Evolutionary conservation across 2,888 invertebrate species (phyloP), one percentile per base, ranked within the genome.

Genomic region (Phyllotreta striolata): DNA sequence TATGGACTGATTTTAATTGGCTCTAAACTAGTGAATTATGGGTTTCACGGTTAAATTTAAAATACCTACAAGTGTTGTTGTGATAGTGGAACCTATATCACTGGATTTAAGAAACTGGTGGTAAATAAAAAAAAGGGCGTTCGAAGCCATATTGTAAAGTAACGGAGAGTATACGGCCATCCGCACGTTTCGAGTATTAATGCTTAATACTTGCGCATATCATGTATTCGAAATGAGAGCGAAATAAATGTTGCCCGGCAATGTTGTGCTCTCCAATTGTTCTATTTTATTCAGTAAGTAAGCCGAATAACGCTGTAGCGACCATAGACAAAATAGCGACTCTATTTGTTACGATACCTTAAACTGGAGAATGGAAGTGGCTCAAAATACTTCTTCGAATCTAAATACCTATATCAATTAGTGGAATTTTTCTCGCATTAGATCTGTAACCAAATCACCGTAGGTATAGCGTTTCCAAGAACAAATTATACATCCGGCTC

Each of bases 201-300:
- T 66, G 66, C 35, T 64, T 66, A 66, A 64, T 67, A 62, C 56
- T 67, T 67, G 64, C 67, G 62, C 67, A 67, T 67, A 67, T 55
- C 58, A 66, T 67, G 67, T 64, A 55, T 67, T 59, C 43, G 47
- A 39, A 63, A 59, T 62, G 59, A 58, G 64, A 52, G 52, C 34
- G 14, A 56, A 62, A 60, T 40, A 40, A 49, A 49, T 35, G 49
- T 49, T n/a, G 37, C 35, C 37, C 37, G 8, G 35, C 37, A n/a
- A 37, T 49, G 10, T 35, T 49, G 49, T 37, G n/a, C 3, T 49
- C 37, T 10, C 49, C 12, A 35, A n/a, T 9, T 49, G 37, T 10
- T 47, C 13, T 47, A 47, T 49, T 49, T 49, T 49, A 49, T 49
- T 49, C 35, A 49, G 47, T 14, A 14, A 14, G 14, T 14, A 47